A percentile compares a stretch with the other conserved stretches of the same genome.
Conservation (phyloP, 2,113 vertebrate genomes). For the Perccottus glenii region DNA sequence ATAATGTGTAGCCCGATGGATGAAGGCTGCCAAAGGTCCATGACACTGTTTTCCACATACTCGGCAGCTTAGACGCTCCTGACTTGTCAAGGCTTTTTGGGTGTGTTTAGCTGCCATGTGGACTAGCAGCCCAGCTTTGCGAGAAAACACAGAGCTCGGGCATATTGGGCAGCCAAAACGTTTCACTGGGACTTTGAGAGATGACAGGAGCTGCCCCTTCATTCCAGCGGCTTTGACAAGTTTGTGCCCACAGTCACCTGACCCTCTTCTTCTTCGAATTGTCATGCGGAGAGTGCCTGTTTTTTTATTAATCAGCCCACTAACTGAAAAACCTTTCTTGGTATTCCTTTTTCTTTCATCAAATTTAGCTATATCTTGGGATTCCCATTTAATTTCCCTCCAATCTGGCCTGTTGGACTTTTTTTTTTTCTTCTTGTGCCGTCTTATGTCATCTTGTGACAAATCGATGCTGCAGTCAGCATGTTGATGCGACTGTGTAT, state of each 20-base stretch:
- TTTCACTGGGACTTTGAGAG: constrained; percentile 79
- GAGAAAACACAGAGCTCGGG: constrained; percentile 77
- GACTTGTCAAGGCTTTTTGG: constrained; percentile 72
- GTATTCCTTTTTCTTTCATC: constrained; percentile 68
- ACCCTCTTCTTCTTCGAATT: constrained; percentile 72
- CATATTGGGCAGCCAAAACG: constrained; percentile 81
- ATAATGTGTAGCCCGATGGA: constrained; percentile 82
- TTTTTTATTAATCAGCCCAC: constrained; percentile 71
- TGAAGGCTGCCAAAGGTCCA: constrained; percentile 85
- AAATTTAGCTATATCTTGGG: constrained; percentile 65
- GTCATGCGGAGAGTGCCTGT: constrained; percentile 77
- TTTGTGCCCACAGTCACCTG: constrained; percentile 74
- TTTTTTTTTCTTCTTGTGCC: constrained; percentile 82
- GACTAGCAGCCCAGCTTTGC: constrained; percentile 79
- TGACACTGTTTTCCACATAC: constrained; percentile 92
- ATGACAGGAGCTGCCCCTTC: constrained; percentile 76
- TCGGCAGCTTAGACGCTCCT: constrained; percentile 86
- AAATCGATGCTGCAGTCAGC: constrained; percentile 74
- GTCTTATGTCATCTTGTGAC: constrained; percentile 64
- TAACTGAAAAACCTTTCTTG: constrained; percentile 68
- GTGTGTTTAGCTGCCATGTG: constrained; percentile 82
- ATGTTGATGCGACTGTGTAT: constrained; percentile 75
- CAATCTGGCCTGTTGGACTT: constrained; percentile 71
- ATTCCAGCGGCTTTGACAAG: constrained; percentile 76
- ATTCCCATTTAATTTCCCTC: constrained; percentile 66